phyloP scores from a whole-genome alignment of 2,888 invertebrate species.

The Zonitis immaculata region DNA sequence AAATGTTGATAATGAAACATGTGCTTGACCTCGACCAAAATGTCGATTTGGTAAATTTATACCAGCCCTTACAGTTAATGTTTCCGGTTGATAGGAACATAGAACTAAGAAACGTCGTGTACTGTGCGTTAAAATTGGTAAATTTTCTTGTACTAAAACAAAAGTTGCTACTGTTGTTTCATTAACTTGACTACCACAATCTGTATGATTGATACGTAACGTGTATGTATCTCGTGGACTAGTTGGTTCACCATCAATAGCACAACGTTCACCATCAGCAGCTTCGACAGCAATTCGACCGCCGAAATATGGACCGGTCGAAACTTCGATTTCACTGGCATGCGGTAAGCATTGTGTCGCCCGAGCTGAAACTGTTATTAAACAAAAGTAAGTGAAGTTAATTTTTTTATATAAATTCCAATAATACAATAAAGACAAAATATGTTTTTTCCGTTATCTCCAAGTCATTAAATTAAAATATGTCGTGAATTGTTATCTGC shows the following conservation, averaged over 20 bases:
- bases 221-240: conserved; percentile 70
- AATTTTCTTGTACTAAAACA: conserved; percentile 77
- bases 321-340: conserved; percentile 76
- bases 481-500: too few species aligned
- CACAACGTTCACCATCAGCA: conserved; percentile 66
- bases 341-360: conserved; percentile 76
- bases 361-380: conserved; percentile 77
- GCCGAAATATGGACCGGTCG: conserved; percentile 76
- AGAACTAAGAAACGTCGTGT: conserved; percentile 64
- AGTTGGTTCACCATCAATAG: conserved; percentile 68
- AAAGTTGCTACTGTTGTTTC: conserved; percentile 77
- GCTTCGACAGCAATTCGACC: conserved; percentile 74
- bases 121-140: conserved; percentile 77
- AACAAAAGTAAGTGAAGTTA: too few species aligned
- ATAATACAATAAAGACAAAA: too few species aligned
- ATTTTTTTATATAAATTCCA: too few species aligned
- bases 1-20: conserved; percentile 39
- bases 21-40: conserved; percentile 49
- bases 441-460: too few species aligned
- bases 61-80: conserved; percentile 75
- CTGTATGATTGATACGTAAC: conserved; percentile 67
- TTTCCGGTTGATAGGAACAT: conserved; percentile 77
- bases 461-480: too few species aligned
- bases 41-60: conserved; percentile 60
- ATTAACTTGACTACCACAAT: conserved; percentile 62